Percentiles rank a stretch among this genome's conserved stretches.
Evolutionary conservation across 1,140 invertebrate species (phyloP).

Genomic region (Cecropterus lyciades): DNA sequence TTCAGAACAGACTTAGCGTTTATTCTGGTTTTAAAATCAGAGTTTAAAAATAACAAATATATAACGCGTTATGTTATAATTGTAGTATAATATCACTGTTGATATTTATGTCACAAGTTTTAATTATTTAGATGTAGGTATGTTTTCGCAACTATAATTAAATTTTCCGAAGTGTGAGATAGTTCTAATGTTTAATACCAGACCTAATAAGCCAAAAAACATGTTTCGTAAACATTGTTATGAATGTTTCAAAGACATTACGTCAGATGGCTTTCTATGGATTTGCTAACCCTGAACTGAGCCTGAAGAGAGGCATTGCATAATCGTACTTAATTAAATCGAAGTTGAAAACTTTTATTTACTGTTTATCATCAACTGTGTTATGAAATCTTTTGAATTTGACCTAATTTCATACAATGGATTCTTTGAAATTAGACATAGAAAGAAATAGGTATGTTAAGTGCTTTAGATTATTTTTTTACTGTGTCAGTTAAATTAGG

Average conservation of each 20-base stretch:
- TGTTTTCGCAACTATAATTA: neutral
- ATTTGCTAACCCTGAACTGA: conserved; percentile 24
- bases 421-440: neutral
- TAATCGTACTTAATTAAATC: conserved; percentile 16
- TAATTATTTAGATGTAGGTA: no score
- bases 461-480: no score
- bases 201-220: neutral
- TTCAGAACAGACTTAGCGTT: no score
- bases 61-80: no score
- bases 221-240: conserved; percentile 18
- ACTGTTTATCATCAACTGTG: neutral
- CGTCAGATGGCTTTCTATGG: conserved; percentile 17
- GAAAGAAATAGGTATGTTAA: no score
- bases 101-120: no score
- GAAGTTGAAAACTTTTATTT: neutral
- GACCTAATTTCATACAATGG: neutral
- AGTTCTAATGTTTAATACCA: neutral
- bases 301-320: conserved; percentile 22
- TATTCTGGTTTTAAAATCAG: no score
- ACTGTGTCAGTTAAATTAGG: no score
- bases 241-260: conserved; percentile 9
- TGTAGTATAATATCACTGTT: no score
- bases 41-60: no score
- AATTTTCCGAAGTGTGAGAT: neutral
- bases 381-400: neutral